Conservation (phyloP, 2,888 invertebrate genomes). For the Oscheius onirici region DNA sequence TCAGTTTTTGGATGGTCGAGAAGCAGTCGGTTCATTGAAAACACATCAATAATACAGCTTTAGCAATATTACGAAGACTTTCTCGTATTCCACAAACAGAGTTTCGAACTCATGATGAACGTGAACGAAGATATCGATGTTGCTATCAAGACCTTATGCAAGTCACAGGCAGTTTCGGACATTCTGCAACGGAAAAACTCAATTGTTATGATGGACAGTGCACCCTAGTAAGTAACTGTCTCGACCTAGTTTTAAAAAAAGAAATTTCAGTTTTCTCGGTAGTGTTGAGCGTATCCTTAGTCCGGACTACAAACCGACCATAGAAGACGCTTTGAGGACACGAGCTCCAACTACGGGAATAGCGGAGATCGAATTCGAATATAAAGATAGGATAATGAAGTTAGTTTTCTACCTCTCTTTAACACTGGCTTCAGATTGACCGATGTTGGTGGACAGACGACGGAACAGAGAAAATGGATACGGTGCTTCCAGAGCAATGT, state of each 20-base stretch:
- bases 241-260: not conserved
- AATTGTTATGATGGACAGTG: not conserved
- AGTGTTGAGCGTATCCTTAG: not conserved
- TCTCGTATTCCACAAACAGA: not conserved
- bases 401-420: not conserved
- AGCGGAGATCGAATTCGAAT: constrained; percentile 1
- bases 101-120: constrained; percentile 5
- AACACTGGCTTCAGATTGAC: not conserved
- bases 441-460: constrained; percentile 23
- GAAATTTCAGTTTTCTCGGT: not conserved
- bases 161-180: not conserved
- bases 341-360: constrained; percentile 5
- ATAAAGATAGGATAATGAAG: constrained; percentile 12
- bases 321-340: not conserved
- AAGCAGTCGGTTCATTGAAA: too few relatives aligned
- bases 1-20: not conserved
- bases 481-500: constrained; percentile 4
- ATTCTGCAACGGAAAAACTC: not conserved
- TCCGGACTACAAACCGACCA: not conserved
- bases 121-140: not conserved
- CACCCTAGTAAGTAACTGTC: too few relatives aligned
- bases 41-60: too few relatives aligned
- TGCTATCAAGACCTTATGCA: not conserved
- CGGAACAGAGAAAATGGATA: constrained; percentile 23
- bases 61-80: too few relatives aligned